A percentile compares a stretch with the other conserved stretches of the same genome.
These are phyloP conservation scores for Acromyrmex echinatior DNA, from an alignment of 1,140 invertebrate genomes.

Conservation along the genomic window DNA sequence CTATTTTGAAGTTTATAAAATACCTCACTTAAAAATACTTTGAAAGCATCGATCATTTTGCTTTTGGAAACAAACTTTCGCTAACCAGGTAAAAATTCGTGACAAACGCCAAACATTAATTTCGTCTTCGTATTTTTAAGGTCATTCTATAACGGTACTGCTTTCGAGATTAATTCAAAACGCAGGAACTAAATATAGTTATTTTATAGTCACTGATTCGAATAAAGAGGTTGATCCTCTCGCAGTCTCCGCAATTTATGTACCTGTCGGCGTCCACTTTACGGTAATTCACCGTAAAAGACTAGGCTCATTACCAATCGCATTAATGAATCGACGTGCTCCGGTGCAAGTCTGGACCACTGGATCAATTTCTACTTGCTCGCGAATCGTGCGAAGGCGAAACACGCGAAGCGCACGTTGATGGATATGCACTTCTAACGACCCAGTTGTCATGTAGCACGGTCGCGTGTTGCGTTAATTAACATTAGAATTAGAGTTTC, in stretches of 20 bases:
- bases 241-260: conserved; percentile 1
- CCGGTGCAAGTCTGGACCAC: conserved; percentile 17
- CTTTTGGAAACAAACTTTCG: background rate
- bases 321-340: conserved; percentile 45
- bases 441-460: conserved; percentile 77
- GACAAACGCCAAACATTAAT: background rate
- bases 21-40: background rate
- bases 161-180: conserved; percentile 10
- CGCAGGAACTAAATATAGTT: background rate
- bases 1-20: background rate
- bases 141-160: background rate
- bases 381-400: conserved; percentile 16
- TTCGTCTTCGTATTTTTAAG: background rate
- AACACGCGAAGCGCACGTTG: conserved; percentile 58
- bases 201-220: conserved; percentile 33
- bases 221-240: conserved; percentile 3
- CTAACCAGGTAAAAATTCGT: background rate
- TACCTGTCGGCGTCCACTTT: background rate
- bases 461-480: conserved; percentile 52
- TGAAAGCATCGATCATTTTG: background rate
- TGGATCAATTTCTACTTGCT: conserved; percentile 25
- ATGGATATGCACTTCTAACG: conserved; percentile 65
- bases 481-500: conserved; percentile 32
- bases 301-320: conserved; percentile 22
- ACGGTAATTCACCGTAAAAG: conserved; percentile 9